Percentiles rank a stretch among this genome's conserved stretches.
phyloP scores from a whole-genome alignment of 2,113 vertebrate species.

The Pseudopodoces humilis region DNA sequence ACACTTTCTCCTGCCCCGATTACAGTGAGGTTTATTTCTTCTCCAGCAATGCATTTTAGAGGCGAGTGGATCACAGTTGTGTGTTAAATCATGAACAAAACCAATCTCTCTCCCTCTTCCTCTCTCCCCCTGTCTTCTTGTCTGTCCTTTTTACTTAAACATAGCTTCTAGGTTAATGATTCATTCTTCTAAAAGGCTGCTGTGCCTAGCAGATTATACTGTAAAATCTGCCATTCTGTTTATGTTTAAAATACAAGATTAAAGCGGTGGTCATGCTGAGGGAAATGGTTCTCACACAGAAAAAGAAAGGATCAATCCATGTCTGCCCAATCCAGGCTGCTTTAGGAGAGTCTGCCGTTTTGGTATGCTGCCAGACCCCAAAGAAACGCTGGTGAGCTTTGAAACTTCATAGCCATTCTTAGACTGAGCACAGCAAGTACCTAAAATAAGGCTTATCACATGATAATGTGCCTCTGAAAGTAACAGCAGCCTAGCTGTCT shows the following conservation, averaged over 20 bases:
- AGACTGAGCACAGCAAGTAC: neutral
- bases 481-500: neutral
- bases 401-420: neutral
- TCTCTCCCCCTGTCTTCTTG: neutral
- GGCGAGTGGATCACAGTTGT: neutral
- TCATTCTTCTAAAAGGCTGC: constrained; percentile 54
- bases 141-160: constrained; percentile 44
- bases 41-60: neutral
- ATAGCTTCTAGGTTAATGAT: constrained; percentile 55
- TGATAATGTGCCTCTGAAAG: neutral
- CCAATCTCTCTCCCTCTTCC: neutral
- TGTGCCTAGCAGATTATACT: constrained; percentile 51
- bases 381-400: constrained; percentile 5
- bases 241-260: constrained; percentile 62
- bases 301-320: constrained; percentile 28
- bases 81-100: constrained; percentile 53
- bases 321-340: neutral
- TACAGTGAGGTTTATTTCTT: neutral
- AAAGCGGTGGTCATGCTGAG: constrained; percentile 64
- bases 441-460: neutral
- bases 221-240: constrained; percentile 64
- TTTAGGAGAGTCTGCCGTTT: neutral
- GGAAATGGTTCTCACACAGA: constrained; percentile 46
- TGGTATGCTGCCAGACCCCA: constrained; percentile 41
- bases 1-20: neutral